phyloP scores from a whole-genome alignment of 2,888 invertebrate genomes.

The Bombylius major region DNA sequence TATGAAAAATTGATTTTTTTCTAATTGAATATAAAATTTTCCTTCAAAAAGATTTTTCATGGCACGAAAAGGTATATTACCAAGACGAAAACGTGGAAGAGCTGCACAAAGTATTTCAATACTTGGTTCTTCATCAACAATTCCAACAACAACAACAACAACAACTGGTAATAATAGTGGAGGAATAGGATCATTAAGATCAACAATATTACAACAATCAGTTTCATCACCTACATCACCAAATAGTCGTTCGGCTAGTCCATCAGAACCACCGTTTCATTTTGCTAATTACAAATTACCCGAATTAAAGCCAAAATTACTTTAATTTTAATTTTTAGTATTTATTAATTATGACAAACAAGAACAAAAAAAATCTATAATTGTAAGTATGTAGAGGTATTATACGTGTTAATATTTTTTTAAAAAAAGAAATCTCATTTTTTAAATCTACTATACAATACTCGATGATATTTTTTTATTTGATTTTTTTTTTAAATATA shows the following conservation, averaged over 20 bases:
- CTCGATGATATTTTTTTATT: no score
- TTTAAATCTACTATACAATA: no score
- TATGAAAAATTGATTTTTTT: neutral
- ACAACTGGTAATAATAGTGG: conserved; percentile 17
- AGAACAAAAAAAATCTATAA: no score
- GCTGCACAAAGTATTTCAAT: conserved; percentile 37
- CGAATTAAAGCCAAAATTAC: conserved; percentile 29
- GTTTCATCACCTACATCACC: neutral
- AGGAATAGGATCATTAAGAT: conserved; percentile 1
- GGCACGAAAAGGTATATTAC: conserved; percentile 74
- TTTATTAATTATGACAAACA: no score
- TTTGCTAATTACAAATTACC: conserved; percentile 66
- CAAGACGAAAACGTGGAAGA: conserved; percentile 63
- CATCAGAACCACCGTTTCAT: conserved; percentile 59
- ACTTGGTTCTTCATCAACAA: neutral
- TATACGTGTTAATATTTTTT: no score
- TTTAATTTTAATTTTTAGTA: neutral
- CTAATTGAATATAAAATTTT: neutral
- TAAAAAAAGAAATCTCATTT: no score
- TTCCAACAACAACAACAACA: conserved; percentile 13
- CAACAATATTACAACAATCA: conserved; percentile 10
- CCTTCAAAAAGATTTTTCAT: conserved; percentile 55
- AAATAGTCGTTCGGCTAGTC: conserved; percentile 42
- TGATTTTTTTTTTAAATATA: no score
- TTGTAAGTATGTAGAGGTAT: no score